Base-by-base conservation (phyloP, 2,797 vertebrate species). In the Melanotaenia nigrans region DNA sequence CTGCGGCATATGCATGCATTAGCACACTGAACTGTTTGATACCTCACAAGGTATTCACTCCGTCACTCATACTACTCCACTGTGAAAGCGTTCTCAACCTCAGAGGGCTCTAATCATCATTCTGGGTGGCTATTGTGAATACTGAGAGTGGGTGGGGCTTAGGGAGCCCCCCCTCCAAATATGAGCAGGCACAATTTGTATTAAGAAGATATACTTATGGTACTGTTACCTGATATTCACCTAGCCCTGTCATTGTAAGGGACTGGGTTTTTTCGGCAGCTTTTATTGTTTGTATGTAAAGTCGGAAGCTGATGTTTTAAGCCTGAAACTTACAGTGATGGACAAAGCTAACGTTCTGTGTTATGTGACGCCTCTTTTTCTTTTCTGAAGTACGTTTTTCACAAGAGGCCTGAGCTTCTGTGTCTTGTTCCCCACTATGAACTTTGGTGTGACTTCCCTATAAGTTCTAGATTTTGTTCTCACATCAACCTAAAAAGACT, bases 201-300 rank as follows among this genome's bases (percentile, higher is more conserved):
- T 75, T 63, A 70, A 74, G 57, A 49, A 67, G 22, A 25, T 80
- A 73, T 76, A 81, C 71, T 77, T 76, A 71, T 71, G 58, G 71
- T 75, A 87, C 83, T 79, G 75, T 91, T 87, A 86, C 71, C 80
- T 66, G 42, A 81, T 56, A 51, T 35, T 51, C 68, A 59, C 70
- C 67, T 59, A 66, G 73, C 75, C 73, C 65, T 65, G 24, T 47
- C 36, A 22, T 54, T 58, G 59, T 63, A 36, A 64, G 69, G 73
- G 74, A 47, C 68, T 38, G 75, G 77, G 74, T 63, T 84, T 82
- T 86, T 77, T 73, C 30, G 92, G 93, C 93, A 94, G 93, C 93
- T 95, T 84, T 74, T 81, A 33, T 59, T 61, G 54, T 65, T 66
- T 25, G 56, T 73, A 60, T 65, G 45, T 81, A 61, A 81, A 71